Evolutionary conservation across 2,113 vertebrate species (phyloP).

Genomic region (Ornithorhynchus anatinus): DNA sequence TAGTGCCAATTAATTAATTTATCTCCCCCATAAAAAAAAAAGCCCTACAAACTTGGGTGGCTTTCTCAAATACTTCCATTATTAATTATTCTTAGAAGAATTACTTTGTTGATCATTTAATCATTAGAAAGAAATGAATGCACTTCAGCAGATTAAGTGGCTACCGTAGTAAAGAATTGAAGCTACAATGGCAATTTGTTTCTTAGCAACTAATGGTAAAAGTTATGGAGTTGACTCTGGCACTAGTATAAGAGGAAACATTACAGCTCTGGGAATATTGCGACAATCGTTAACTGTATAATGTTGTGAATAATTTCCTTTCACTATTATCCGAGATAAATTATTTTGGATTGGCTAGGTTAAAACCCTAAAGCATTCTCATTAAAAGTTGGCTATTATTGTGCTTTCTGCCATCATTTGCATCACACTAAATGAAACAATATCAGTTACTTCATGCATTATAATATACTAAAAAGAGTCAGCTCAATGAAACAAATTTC

Average conservation of each 20-base stretch:
- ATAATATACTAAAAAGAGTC: slow-evolving; percentile 9
- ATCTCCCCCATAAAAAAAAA: not conserved
- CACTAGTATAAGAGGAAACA: slow-evolving; percentile 35
- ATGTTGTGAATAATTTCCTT: slow-evolving; percentile 50
- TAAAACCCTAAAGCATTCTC: slow-evolving; percentile 57
- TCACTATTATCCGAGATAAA: slow-evolving; percentile 34
- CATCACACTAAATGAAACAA: not conserved
- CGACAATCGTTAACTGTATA: slow-evolving; percentile 7
- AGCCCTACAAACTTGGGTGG: not conserved
- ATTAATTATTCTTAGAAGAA: slow-evolving; percentile 57
- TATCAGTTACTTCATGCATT: slow-evolving; percentile 1
- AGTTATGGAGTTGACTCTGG: slow-evolving; percentile 56
- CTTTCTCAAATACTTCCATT: slow-evolving; percentile 15
- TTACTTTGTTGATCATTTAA: slow-evolving; percentile 47
- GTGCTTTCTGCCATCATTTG: slow-evolving; percentile 3
- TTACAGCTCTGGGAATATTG: slow-evolving; percentile 42
- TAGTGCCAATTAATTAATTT: not conserved
- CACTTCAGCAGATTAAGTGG: slow-evolving; percentile 38
- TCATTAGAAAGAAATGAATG: slow-evolving; percentile 47
- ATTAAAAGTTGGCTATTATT: slow-evolving; percentile 34
- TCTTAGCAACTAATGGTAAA: slow-evolving; percentile 72
- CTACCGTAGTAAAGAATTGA: slow-evolving; percentile 28
- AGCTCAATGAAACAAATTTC: slow-evolving; percentile 26
- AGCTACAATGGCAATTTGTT: slow-evolving; percentile 68
- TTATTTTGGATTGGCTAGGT: slow-evolving; percentile 60